Evolutionary conservation across 2,113 vertebrate species (phyloP).

Genomic region (Odontophorus gujanensis): DNA sequence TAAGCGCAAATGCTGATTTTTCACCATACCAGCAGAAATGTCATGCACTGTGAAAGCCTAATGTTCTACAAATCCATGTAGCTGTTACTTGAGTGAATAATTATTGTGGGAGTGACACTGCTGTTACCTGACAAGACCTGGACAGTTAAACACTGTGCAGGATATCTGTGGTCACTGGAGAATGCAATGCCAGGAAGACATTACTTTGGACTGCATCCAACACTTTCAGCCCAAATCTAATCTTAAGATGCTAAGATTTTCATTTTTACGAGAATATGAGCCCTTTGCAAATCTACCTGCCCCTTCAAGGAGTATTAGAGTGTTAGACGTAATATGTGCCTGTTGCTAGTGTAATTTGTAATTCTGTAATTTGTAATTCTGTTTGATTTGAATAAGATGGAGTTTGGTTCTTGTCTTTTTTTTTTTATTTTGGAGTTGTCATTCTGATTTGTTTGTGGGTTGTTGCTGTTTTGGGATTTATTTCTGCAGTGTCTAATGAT

Average conservation of each 20-base stretch:
- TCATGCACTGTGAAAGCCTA: slow-evolving; percentile 13
- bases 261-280: neutral
- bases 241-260: neutral
- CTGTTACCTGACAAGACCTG: neutral
- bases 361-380: slow-evolving; percentile 44
- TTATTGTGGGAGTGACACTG: neutral
- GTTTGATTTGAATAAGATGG: slow-evolving; percentile 2
- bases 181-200: neutral
- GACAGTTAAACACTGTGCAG: neutral
- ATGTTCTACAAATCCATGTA: neutral
- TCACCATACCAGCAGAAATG: slow-evolving; percentile 17
- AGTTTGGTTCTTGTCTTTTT: neutral
- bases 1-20: slow-evolving; percentile 5
- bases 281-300: neutral
- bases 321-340: neutral
- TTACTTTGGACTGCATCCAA: neutral
- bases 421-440: slow-evolving; percentile 3
- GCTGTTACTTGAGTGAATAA: neutral
- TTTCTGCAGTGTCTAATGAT: neutral
- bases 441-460: slow-evolving; percentile 10
- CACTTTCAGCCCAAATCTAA: neutral
- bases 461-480: neutral
- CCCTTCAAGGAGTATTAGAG: neutral
- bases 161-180: neutral
- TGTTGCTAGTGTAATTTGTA: slow-evolving; percentile 5